Conservation (phyloP, 2,888 invertebrate genomes). For the Drosophila aldrichi region DNA sequence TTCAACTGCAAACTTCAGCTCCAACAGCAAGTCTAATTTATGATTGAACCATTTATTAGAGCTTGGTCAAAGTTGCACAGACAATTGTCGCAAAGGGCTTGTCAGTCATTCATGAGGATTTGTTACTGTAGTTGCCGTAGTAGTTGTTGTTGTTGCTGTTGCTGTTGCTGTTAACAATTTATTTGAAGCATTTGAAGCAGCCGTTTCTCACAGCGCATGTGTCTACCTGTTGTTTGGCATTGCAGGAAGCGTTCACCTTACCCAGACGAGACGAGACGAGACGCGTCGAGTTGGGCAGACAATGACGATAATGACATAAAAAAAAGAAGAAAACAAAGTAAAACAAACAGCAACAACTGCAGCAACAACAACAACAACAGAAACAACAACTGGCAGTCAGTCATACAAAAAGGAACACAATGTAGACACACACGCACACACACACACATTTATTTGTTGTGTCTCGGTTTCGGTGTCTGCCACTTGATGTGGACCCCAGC, state of each 20-base stretch:
- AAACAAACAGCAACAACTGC: conserved; percentile 60
- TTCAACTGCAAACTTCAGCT: too few species aligned
- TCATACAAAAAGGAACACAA: conserved; percentile 63
- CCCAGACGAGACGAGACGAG: conserved; percentile 26
- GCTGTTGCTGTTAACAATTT: conserved; percentile 59
- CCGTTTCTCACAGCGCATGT: conserved; percentile 70
- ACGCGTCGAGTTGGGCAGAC: conserved; percentile 40
- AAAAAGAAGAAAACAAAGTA: conserved; percentile 52
- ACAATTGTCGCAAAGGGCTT: conserved; percentile 73
- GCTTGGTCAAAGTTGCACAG: conserved; percentile 39
- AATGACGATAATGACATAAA: conserved; percentile 66
- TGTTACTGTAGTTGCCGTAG: conserved; percentile 11
- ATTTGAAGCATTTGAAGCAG: conserved; percentile 66
- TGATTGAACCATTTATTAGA: conserved; percentile 79
- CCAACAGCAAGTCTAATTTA: conserved; percentile 53
- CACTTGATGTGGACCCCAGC: conserved; percentile 63
- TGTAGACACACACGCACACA: conserved; percentile 34
- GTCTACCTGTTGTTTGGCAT: conserved; percentile 81
- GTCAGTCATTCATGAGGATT: conserved; percentile 69
- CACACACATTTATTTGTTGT: conserved; percentile 35
- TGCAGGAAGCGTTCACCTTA: conserved; percentile 79
- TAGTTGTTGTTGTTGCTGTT: conserved; percentile 7
- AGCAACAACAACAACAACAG: conserved; percentile 47
- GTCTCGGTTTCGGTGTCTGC: conserved; percentile 71
- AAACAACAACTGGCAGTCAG: conserved; percentile 44